Percentiles rank a stretch among this genome's conserved stretches.
Evolutionary conservation across 2,888 invertebrate genomes (phyloP).

Genomic region (Leptopilina myrica): DNA sequence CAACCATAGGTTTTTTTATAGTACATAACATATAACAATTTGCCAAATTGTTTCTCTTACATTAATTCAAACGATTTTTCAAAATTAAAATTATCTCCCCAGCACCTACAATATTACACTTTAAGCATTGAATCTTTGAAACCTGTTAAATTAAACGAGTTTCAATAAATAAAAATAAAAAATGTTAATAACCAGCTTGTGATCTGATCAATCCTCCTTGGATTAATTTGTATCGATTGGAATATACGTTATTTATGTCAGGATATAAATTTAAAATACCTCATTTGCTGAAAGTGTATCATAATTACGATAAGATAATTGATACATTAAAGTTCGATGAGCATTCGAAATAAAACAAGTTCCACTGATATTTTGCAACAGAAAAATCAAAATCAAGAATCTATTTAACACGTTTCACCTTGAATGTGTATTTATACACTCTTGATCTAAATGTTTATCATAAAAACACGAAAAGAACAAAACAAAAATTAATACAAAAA

Average conservation of each 20-base stretch:
- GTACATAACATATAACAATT: too few relatives aligned
- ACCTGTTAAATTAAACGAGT: slow-evolving; percentile 13
- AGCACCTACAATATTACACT: background rate
- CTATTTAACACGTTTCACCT: background rate
- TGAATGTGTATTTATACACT: background rate
- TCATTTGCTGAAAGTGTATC: slow-evolving; percentile 12
- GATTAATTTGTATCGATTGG: slow-evolving; percentile 13
- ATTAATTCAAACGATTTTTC: too few relatives aligned
- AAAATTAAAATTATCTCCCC: background rate
- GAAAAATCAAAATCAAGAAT: background rate
- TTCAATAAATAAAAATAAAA: background rate
- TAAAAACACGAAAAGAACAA: too few relatives aligned
- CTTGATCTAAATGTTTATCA: too few relatives aligned
- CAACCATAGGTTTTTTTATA: too few relatives aligned
- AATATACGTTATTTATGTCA: slow-evolving; percentile 17
- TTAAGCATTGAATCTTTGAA: background rate
- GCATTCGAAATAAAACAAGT: slow-evolving; percentile 3
- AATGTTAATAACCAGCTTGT: background rate
- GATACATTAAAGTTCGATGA: background rate
- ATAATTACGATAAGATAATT: slow-evolving; percentile 23
- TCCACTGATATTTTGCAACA: background rate
- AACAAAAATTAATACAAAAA: too few relatives aligned
- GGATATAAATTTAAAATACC: background rate
- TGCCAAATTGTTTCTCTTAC: too few relatives aligned
- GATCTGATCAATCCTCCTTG: background rate